These are phyloP conservation scores for Semicossyphus pulcher DNA, from an alignment of 2,113 vertebrate genomes.

Conservation along the genomic window DNA sequence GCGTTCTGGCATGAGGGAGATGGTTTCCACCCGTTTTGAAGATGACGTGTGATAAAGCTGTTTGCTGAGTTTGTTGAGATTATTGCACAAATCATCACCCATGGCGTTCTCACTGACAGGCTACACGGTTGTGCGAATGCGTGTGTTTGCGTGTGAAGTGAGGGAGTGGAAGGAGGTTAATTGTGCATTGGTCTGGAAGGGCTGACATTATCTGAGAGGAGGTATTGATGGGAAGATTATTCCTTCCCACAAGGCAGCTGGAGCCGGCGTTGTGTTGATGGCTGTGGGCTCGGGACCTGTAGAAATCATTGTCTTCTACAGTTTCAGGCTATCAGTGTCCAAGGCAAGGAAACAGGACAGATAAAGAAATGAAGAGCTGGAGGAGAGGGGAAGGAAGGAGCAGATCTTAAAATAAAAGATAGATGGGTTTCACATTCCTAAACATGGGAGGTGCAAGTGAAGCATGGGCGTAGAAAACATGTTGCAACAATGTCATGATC, in stretches of 20 bases:
- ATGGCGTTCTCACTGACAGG: slow-evolving; percentile 12
- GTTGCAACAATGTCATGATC: no score
- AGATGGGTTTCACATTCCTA: no score
- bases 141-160: neutral
- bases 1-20: slow-evolving; percentile 23
- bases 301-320: neutral
- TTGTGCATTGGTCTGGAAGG: slow-evolving; percentile 36
- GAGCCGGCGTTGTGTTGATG: neutral
- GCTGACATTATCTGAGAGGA: slow-evolving; percentile 43
- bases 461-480: no score
- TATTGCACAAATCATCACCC: neutral
- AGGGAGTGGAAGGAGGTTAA: neutral
- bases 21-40: neutral
- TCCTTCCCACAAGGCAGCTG: neutral
- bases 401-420: no score
- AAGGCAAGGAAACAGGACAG: neutral
- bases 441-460: no score
- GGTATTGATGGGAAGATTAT: slow-evolving; percentile 32
- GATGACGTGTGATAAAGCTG: neutral
- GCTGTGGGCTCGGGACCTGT: neutral
- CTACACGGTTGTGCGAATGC: neutral
- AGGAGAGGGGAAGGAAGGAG: no score
- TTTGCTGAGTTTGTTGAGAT: neutral
- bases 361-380: neutral
- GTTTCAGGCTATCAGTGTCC: neutral